Evolutionary conservation across 1,140 invertebrate species (phyloP), one percentile per base, ranked within the genome.

Genomic region (Centruroides sculpturatus): DNA sequence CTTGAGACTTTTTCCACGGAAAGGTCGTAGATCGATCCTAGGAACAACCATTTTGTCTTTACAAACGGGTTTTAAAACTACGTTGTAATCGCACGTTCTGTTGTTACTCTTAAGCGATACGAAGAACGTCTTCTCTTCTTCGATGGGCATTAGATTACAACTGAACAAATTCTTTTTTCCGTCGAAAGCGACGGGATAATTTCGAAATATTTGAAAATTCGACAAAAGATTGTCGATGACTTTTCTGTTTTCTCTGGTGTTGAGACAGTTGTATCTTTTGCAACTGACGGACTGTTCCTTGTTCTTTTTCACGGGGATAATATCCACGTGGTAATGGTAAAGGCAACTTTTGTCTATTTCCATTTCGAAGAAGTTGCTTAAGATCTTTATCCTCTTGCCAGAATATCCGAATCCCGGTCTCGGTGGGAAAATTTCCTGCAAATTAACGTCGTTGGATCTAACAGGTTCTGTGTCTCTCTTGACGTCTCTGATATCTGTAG

Each of bases 241-340:
- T 52, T 63, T 35, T 23, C 62, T 51, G 23, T 63, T 59, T 3
- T 6, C 5, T 49, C 57, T 53, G 4, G 36, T 63, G 41, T 23
- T 59, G 9, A 63, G 13, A 9, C 58, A 59, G 34, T 41, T 9
- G 41, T 59, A 57, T 52, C 54, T 63, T 12, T 59, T 56, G 23
- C 5, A 11, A 0, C 55, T 10, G 55, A 35, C 13, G 57, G 47
- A 12, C n/a, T 51, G 1, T 13, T 49, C 23, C 3, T 35, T 13
- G 8, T 47, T 48, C 10, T 59, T 48, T 35, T 47, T 56, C 10
- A 52, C 5, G 5, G n/a, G 12, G 5, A 5, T 5, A n/a, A 63
- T 59, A 9, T 56, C 52, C 5, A 63, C 58, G 49, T 63, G 58
- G 36, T 63, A 63, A 49, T 63, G 62, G 36, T 63, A 63, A 6